Evolutionary conservation across 2,113 vertebrate genomes (phyloP).

Genomic region (Dasypus novemcinctus): DNA sequence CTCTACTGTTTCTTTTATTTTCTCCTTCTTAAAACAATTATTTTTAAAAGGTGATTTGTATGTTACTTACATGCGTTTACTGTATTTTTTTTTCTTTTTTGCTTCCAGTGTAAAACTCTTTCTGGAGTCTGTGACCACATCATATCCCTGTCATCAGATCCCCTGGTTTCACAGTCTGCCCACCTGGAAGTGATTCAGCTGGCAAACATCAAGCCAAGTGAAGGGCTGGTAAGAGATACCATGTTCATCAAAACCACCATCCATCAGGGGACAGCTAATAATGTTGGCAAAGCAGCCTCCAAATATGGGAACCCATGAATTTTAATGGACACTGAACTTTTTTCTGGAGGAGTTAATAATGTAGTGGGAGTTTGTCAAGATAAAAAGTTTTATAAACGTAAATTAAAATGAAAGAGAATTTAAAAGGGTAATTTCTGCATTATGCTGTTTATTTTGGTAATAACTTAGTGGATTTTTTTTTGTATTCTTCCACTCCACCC

Average conservation of each 20-base stretch:
- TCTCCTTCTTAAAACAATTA: neutral
- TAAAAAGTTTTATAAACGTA: conserved; percentile 32
- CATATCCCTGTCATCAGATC: conserved; percentile 89
- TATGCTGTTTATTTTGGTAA: conserved; percentile 20
- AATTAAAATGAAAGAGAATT: conserved; percentile 39
- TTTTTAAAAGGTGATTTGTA: neutral
- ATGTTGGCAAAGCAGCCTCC: neutral
- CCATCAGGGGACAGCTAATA: conserved; percentile 26
- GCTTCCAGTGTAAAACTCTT: conserved; percentile 88
- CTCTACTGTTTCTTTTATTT: conserved; percentile 23
- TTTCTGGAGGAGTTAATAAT: conserved; percentile 1
- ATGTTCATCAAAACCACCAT: conserved; percentile 79
- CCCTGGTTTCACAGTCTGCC: conserved; percentile 89
- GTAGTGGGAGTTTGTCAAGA: neutral
- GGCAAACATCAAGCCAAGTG: conserved; percentile 90
- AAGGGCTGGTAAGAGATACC: conserved; percentile 90
- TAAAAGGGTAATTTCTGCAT: conserved; percentile 32
- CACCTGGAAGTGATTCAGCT: conserved; percentile 91
- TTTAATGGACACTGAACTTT: neutral
- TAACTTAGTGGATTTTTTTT: conserved; percentile 4
- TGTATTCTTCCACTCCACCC: neutral
- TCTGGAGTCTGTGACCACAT: conserved; percentile 90
- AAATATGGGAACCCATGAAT: conserved; percentile 17
- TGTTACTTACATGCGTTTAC: conserved; percentile 29
- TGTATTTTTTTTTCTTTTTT: conserved; percentile 44